Base-by-base conservation (phyloP, 2,797 vertebrate genomes). In the Phalloptychus januarius region DNA sequence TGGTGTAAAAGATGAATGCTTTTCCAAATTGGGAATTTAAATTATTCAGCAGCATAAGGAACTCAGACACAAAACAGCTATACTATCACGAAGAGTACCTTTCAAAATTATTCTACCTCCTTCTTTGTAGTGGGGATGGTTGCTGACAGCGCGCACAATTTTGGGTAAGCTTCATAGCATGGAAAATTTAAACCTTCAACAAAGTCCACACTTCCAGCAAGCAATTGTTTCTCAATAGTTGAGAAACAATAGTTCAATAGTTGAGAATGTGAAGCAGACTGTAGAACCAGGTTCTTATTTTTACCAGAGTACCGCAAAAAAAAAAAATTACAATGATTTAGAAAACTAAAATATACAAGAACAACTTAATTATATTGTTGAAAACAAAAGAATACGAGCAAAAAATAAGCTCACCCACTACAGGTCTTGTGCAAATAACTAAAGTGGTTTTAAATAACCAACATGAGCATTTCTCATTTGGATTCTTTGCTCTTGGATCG, bases 391-490 rank as follows among this genome's bases (percentile, higher is more conserved):
- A 40, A 69, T 5, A 71, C 1, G 31, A 45, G 25, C 42, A 45
- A 71, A 71, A 71, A 71, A 10, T 23, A 33, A 74, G 42, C 31
- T 31, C 44, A 16, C 11, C 33, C 56, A 65, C 31, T 16, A 12
- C 7, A 69, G 33, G 31, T 48, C 20, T 67, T 67, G 63, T 23
- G 20, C 36, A 67, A 67, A 67, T 40, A 40, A 67, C 20, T 25
- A 25, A 67, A 67, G 15, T 7, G 33, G 63, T 40, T 67, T 40
- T 44, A 44, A 28, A 13, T 65, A 65, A 23, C 36, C 40, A 40
- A 33, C 52, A 38, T 5, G 1, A 54, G 25, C 58, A 61, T 78
- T 77, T 83, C 63, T 52, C 40, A 75, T 72, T 82, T 74, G 61
- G 56, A 65, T 25, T 76, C 40, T 71, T 74, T 33, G 42, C 67